These are phyloP conservation scores for Actinemys pallida DNA, from an alignment of 2,113 vertebrate species.

Conservation along the genomic window DNA sequence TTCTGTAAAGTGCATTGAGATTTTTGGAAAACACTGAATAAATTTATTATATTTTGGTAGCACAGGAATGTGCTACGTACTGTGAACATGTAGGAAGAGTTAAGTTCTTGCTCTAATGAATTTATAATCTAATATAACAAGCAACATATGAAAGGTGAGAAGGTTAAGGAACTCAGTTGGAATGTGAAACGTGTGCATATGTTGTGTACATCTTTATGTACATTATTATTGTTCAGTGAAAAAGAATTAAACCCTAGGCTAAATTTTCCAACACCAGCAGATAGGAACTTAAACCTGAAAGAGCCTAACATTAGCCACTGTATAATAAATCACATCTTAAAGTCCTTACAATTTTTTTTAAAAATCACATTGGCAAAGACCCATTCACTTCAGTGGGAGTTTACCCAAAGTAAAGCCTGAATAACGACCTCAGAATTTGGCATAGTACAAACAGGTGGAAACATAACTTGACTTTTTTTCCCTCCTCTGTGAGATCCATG, in stretches of 20 bases:
- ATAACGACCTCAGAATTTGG: neutral
- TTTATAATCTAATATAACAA: no score
- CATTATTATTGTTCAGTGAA: neutral
- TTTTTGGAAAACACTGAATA: neutral
- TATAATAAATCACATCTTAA: neutral
- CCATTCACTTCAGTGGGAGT: neutral
- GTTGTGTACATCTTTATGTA: neutral
- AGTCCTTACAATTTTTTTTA: neutral
- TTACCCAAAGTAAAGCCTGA: neutral
- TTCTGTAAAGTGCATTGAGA: neutral
- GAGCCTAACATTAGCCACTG: neutral
- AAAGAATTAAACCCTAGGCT: neutral
- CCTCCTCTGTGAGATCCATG: neutral
- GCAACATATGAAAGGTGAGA: neutral
- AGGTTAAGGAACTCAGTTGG: neutral
- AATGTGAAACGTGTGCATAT: neutral
- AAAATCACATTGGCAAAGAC: neutral
- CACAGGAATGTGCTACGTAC: no score
- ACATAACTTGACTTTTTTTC: neutral
- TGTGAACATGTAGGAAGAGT: no score
- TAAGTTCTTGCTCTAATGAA: no score
- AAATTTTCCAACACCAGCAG: neutral
- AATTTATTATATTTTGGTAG: neutral
- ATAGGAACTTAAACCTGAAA: neutral
- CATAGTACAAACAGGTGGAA: neutral